phyloP scores from a whole-genome alignment of 2,888 invertebrate genomes.

The Suillia variegata region DNA sequence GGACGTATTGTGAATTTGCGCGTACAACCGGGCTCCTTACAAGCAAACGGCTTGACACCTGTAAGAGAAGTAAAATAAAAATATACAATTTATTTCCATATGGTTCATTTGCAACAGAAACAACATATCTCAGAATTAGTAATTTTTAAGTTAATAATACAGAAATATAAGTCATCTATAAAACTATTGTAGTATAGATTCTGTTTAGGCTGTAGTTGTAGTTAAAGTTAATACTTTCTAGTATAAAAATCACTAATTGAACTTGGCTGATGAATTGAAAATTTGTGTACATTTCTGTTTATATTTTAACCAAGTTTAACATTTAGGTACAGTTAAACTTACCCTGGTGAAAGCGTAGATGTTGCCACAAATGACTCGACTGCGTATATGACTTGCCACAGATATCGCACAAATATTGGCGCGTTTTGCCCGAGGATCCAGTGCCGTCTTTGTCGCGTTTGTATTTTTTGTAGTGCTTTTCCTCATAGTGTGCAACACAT shows the following conservation, averaged over 20 bases:
- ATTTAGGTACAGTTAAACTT: no score
- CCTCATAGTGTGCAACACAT: constrained; percentile 64
- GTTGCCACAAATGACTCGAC: constrained; percentile 71
- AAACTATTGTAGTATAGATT: no score
- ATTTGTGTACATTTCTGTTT: no score
- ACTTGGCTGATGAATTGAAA: no score
- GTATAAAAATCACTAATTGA: no score
- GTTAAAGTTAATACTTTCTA: no score
- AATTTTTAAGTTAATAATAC: neutral
- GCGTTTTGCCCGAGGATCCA: constrained; percentile 39
- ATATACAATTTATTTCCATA: neutral
- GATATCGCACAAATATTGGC: constrained; percentile 67
- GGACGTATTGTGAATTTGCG: constrained; percentile 69
- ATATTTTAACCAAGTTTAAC: no score
- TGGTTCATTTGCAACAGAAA: neutral
- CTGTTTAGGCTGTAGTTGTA: no score
- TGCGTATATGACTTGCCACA: constrained; percentile 69
- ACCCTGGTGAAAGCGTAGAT: constrained; percentile 70
- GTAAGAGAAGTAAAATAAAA: constrained; percentile 15
- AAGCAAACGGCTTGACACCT: constrained; percentile 70
- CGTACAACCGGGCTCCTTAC: constrained; percentile 66
- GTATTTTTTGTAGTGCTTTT: constrained; percentile 64
- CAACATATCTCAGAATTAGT: neutral
- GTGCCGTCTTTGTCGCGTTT: constrained; percentile 56
- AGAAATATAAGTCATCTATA: no score